phyloP scores from a whole-genome alignment of 2,888 invertebrate species.

The Agonopterix heracliana region DNA sequence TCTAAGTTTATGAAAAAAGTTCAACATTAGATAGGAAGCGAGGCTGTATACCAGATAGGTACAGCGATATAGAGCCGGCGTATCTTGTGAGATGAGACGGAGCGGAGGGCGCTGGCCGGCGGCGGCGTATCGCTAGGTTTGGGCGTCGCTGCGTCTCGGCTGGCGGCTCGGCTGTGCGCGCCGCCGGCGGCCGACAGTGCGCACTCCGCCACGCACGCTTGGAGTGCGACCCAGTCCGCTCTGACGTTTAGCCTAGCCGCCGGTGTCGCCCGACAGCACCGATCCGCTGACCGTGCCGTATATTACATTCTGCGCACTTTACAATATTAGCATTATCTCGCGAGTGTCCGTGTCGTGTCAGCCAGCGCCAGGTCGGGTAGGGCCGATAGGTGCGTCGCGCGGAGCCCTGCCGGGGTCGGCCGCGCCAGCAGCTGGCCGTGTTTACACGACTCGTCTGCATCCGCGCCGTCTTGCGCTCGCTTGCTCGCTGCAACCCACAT shows the following conservation, averaged over 20 bases:
- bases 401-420: constrained; percentile 17
- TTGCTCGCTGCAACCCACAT: constrained; percentile 42
- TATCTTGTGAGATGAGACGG: constrained; percentile 27
- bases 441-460: constrained; percentile 29
- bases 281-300: constrained; percentile 40
- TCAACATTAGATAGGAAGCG: neutral
- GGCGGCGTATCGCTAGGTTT: constrained; percentile 57
- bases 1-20: neutral
- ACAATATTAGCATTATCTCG: constrained; percentile 26
- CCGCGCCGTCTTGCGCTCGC: constrained; percentile 31
- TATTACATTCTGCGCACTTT: constrained; percentile 56
- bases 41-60: neutral
- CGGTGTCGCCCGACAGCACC: constrained; percentile 55
- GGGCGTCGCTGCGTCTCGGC: constrained; percentile 75
- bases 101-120: constrained; percentile 56
- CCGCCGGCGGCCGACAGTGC: constrained; percentile 58
- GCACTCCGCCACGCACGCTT: constrained; percentile 69
- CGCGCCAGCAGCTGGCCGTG: constrained; percentile 45
- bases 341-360: constrained; percentile 23
- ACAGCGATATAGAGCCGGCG: constrained; percentile 3
- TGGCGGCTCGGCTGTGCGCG: constrained; percentile 58
- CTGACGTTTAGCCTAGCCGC: constrained; percentile 66
- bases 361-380: constrained; percentile 23
- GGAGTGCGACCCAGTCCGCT: constrained; percentile 70
- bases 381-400: constrained; percentile 21